Conservation (phyloP, 2,888 invertebrate species). For the Drosophila stalkeri region DNA sequence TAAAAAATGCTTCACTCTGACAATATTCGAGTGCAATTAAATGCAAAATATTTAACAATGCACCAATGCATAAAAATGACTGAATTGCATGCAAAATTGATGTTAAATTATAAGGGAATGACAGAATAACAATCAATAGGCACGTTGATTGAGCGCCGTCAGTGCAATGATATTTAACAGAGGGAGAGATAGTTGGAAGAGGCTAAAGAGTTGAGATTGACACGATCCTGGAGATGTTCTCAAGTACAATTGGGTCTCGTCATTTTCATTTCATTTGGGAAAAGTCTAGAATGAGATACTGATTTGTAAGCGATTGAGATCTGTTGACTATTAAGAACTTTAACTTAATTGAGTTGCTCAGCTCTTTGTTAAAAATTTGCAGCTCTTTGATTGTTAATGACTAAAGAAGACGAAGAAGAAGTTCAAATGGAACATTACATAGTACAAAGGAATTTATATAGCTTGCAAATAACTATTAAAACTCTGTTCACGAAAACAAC, state of each 20-base stretch:
- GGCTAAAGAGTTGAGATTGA: neutral
- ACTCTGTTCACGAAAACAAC: no score
- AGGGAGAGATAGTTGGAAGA: neutral
- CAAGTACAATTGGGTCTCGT: neutral
- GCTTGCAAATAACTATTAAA: no score
- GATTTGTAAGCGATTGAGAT: neutral
- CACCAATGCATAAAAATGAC: conserved; percentile 47
- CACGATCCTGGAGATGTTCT: no score
- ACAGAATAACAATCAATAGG: conserved; percentile 45
- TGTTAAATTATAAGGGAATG: conserved; percentile 44
- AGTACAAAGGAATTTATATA: no score
- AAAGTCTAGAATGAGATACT: neutral
- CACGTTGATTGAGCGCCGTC: conserved; percentile 49
- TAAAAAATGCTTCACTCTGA: conserved; percentile 21
- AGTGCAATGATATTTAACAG: neutral
- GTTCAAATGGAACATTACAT: no score
- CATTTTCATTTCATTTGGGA: neutral
- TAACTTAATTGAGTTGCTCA: neutral
- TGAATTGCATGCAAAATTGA: conserved; percentile 30
- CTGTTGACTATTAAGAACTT: neutral
- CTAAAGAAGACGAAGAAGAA: no score
- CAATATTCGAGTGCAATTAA: conserved; percentile 73
- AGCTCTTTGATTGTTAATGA: no score
- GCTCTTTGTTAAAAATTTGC: neutral
- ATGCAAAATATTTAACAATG: conserved; percentile 73